These are phyloP conservation scores for Zosterops japonicus DNA, from an alignment of 2,113 vertebrate species.

Conservation along the genomic window DNA sequence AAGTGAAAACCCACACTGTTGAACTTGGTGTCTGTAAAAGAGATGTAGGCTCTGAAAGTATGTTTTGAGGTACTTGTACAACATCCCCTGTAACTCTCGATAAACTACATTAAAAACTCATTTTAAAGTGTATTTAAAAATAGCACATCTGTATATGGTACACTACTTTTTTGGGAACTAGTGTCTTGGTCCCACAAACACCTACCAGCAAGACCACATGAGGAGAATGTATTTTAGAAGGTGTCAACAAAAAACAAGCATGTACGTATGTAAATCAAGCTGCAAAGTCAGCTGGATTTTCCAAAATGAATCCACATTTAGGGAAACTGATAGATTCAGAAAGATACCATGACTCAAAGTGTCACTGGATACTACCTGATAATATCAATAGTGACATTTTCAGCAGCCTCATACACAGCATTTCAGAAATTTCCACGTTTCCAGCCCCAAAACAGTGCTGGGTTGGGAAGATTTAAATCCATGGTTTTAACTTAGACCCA, in stretches of 20 bases:
- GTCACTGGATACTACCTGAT: not conserved
- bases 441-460: not conserved
- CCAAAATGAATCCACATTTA: not conserved
- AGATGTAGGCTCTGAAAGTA: not conserved
- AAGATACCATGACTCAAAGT: not conserved
- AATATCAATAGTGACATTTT: not conserved
- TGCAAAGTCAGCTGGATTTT: not conserved
- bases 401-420: not conserved
- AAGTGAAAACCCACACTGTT: not conserved
- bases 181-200: not conserved
- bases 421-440: not conserved
- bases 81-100: not conserved
- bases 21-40: not conserved
- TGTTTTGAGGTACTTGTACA: not conserved
- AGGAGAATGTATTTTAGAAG: not conserved
- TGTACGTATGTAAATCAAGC: not conserved
- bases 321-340: not conserved
- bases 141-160: not conserved
- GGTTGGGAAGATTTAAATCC: not conserved
- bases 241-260: not conserved
- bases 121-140: not conserved
- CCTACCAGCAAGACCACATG: not conserved
- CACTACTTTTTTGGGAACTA: not conserved
- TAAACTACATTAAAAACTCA: not conserved
- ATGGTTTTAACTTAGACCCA: not conserved